phyloP scores from a whole-genome alignment of 2,113 vertebrate species.

The Blennius ocellaris region DNA sequence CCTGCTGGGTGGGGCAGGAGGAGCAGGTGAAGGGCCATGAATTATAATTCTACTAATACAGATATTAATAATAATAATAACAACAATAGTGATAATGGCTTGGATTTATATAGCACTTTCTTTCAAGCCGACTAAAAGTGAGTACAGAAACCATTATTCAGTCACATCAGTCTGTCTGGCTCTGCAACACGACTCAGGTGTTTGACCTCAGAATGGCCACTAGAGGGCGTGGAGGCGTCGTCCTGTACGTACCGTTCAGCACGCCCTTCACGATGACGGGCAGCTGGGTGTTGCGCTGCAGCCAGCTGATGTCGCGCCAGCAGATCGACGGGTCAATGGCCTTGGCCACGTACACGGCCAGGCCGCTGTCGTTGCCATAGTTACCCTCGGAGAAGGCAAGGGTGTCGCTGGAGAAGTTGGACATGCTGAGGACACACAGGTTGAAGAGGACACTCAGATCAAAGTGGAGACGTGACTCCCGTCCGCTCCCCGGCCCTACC shows the following conservation, averaged over 20 bases:
- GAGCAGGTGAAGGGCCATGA: too few species aligned
- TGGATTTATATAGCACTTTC: too few species aligned
- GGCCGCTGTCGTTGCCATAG: conserved; percentile 89
- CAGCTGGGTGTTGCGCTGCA: conserved; percentile 87
- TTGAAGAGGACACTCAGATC: background rate
- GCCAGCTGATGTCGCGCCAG: conserved; percentile 92
- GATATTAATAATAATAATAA: too few species aligned
- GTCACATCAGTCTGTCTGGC: too few species aligned
- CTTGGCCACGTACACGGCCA: conserved; percentile 91
- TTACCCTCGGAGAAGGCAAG: conserved; percentile 88
- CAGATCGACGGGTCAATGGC: conserved; percentile 89
- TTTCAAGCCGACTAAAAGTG: too few species aligned
- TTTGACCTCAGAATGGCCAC: too few species aligned
- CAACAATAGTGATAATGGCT: too few species aligned
- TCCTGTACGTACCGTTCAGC: conserved; percentile 83
- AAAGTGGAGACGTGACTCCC: background rate
- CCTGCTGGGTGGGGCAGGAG: too few species aligned
- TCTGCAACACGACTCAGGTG: too few species aligned
- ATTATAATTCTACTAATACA: too few species aligned
- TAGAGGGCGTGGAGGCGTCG: too few species aligned
- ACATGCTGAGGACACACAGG: conserved; percentile 83
- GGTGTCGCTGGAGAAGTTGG: conserved; percentile 89
- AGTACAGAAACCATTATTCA: too few species aligned
- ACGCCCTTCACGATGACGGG: conserved; percentile 93
- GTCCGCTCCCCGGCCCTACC: conserved; percentile 77